Conservation (phyloP, 2,113 vertebrate genomes). For the Microtus ochrogaster region DNA sequence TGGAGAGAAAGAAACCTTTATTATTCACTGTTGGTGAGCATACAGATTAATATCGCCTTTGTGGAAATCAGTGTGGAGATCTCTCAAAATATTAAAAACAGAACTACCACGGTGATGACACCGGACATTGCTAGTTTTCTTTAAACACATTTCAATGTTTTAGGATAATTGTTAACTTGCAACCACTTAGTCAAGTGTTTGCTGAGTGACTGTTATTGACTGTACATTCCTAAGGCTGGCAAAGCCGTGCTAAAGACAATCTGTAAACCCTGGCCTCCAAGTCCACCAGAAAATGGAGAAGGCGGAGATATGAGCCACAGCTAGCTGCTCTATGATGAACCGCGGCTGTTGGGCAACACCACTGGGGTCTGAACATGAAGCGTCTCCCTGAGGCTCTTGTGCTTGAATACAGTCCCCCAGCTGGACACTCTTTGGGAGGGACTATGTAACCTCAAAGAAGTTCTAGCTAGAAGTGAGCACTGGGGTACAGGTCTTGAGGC, state of each 20-base stretch:
- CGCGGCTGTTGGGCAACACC: background rate
- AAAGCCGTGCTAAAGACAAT: background rate
- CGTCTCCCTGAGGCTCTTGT: background rate
- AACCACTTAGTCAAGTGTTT: background rate
- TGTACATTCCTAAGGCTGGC: background rate
- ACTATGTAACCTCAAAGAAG: background rate
- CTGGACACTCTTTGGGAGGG: background rate
- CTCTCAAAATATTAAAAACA: background rate
- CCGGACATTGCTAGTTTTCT: background rate
- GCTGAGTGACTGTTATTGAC: background rate
- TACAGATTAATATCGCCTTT: background rate
- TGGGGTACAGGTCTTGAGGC: background rate
- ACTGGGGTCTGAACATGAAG: background rate
- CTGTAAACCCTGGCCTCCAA: background rate
- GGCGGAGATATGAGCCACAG: background rate
- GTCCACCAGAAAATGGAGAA: background rate
- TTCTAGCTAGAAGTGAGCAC: background rate
- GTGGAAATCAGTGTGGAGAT: background rate
- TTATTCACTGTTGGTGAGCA: background rate
- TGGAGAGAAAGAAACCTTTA: background rate
- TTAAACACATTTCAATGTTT: constrained; percentile 9
- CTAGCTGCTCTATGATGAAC: background rate
- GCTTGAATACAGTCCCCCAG: background rate
- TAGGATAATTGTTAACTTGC: background rate
- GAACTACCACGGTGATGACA: background rate